phyloP scores from a whole-genome alignment of 2,113 vertebrate species.

The Semnopithecus entellus region DNA sequence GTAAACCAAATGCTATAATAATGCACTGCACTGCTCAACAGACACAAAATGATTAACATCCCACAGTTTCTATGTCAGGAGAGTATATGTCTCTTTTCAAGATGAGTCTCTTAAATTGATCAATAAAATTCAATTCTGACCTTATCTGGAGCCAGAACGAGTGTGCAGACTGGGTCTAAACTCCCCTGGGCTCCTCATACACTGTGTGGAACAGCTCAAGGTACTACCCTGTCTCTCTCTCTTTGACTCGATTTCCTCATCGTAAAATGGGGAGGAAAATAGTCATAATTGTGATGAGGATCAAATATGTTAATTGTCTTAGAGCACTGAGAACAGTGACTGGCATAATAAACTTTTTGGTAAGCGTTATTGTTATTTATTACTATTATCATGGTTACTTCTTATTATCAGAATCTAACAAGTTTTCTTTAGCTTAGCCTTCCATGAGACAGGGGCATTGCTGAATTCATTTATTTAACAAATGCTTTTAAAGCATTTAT shows the following conservation, averaged over 20 bases:
- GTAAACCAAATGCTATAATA: neutral
- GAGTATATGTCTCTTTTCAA: neutral
- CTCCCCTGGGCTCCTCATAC: too few relatives aligned
- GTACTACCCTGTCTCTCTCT: too few relatives aligned
- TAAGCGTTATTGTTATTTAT: too few relatives aligned
- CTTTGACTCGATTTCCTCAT: neutral
- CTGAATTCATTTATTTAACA: neutral
- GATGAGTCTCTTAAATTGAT: neutral
- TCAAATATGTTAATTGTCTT: fast-evolving
- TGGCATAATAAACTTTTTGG: fast-evolving
- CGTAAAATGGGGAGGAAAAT: neutral
- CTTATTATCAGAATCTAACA: fast-evolving
- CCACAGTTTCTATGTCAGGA: neutral
- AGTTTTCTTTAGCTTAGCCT: neutral
- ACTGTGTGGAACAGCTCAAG: fast-evolving
- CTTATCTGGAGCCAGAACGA: neutral
- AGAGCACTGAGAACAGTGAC: neutral
- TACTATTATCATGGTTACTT: neutral
- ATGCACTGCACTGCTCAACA: neutral
- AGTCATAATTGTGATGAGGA: fast-evolving
- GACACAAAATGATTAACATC: neutral
- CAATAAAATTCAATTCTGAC: neutral
- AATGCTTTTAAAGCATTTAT: fast-evolving
- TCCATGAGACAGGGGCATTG: fast-evolving
- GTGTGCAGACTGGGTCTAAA: neutral